Evolutionary conservation across 2,113 vertebrate genomes (phyloP).

Genomic region (Rallus limicola): DNA sequence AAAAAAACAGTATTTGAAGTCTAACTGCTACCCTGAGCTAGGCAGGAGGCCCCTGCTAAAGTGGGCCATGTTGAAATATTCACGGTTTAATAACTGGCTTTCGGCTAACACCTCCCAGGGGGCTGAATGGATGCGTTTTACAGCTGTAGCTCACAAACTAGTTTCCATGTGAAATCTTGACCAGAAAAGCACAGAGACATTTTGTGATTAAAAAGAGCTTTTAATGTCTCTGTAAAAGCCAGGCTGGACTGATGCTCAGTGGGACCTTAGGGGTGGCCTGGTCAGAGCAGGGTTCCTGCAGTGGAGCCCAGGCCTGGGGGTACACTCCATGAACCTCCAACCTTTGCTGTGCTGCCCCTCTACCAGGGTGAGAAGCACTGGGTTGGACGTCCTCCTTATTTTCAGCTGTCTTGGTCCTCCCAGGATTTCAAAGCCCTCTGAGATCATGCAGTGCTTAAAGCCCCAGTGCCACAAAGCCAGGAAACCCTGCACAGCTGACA

Average conservation of each 20-base stretch:
- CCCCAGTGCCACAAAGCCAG: not conserved
- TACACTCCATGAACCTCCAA: not conserved
- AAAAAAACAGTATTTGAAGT: not conserved
- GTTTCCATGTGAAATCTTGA: not conserved
- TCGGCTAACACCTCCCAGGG: not conserved
- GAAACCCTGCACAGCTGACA: fast-evolving
- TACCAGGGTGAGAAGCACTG: not conserved
- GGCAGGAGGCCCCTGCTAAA: not conserved
- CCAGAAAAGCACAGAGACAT: not conserved
- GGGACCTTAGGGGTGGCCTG: not conserved
- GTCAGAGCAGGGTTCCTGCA: not conserved
- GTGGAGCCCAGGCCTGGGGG: fast-evolving
- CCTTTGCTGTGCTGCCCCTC: not conserved
- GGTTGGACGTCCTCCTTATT: not conserved
- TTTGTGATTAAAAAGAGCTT: not conserved
- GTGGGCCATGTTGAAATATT: slow-evolving; percentile 1
- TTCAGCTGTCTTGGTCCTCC: not conserved
- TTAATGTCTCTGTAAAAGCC: not conserved
- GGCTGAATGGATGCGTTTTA: not conserved
- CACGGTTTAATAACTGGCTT: slow-evolving; percentile 5
- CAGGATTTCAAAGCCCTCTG: not conserved
- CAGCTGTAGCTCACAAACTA: not conserved
- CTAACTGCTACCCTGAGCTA: not conserved
- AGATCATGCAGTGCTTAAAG: not conserved
- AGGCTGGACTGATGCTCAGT: not conserved